Evolutionary conservation across 1,140 invertebrate genomes (phyloP), one percentile per base, ranked within the genome.

Genomic region (Drosophila neocordata): DNA sequence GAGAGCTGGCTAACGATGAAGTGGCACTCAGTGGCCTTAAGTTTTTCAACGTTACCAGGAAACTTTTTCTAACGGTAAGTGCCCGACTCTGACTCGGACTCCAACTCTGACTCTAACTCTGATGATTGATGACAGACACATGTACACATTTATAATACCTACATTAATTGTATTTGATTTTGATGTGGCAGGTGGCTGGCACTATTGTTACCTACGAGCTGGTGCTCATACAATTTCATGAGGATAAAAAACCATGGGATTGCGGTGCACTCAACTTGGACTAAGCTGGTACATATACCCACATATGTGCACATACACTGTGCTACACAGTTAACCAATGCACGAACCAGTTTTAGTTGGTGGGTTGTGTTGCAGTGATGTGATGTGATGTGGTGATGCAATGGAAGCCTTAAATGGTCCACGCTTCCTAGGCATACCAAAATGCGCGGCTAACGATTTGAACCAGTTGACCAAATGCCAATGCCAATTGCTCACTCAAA

Each of bases 171-270:
- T 5, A 9, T 15, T 31, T 11, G 0, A 27, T 44, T 24, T 59
- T 44, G 41, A 27, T 22, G 38, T 48, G 27, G 31, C 94, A 53
- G 84, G 65, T 88, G 66, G 94, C 94, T 15, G 94, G 94, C 41
- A 94, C 94, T 6, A 94, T 95, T 66, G 93, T 94, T 5, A 95
- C 94, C 1, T 95, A 95, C 61, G 94, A 95, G 87, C 82, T 95
- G 6, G 93, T 94, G 15, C 90, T 94, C 4, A 92, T 94, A 59
- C 89, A 91, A 66, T 91, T 91, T 48, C 85, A 91, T 24, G 89
- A 91, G 64, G 85, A 90, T 53, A 56, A 90, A 55, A 90, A 90
- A 20, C 52, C 66, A 24, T 90, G 83, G 83, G 68, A 75, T 53
- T 90, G 88, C 44, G 62, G 65, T 55, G 18, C 53, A 44, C 58